Evolutionary conservation across 2,888 invertebrate genomes (phyloP), one percentile per base, ranked within the genome.

Genomic region (Chloroclystis v-ata): DNA sequence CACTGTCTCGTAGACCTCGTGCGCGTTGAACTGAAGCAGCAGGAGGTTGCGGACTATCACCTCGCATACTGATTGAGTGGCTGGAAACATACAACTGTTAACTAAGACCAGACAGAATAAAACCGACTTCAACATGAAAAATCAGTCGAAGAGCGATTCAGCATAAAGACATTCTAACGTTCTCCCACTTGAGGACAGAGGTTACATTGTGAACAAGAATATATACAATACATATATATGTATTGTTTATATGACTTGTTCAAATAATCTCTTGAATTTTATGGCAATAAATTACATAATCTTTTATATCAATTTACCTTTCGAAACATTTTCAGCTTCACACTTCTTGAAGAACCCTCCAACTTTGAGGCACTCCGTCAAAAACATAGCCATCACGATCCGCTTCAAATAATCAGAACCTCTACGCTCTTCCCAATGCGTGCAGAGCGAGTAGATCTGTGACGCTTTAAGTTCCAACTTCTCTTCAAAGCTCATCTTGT

Each of bases 21-120:
- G 95, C 0, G 95, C 95, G 69, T 96, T 96, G 74, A 95, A 96
- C 70, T 95, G 95, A 9, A 95, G 77, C 40, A 94, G 86, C 75
- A 95, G 93, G 7, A 95, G 83, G 61, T 94, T 90, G 28, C 90
- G 90, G 6, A 95, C 76, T 6, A 96, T 69, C 12, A 95, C 75
- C 41, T 92, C 90, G 7, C 90, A 92, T 13, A 94, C 70, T 3
- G 71, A 65, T 2, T 32, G 60, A 54, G 82, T 69, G 0, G 72
- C 82, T 85, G 63, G 1, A 69, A 75, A 4, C 7, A 10, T 9
- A 37, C 3, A 20, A 20, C 20, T 5, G 2, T 5, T 20, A n/a
- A n/a, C 5, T 20, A 20, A 20, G 20, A 20, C 20, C 20, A 5
- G 3, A 20, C 20, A 20, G 20, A n/a, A n/a, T n/a, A n/a, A n/a